Conservation (phyloP, 2,888 invertebrate species). For the Leptopilina syphax region DNA sequence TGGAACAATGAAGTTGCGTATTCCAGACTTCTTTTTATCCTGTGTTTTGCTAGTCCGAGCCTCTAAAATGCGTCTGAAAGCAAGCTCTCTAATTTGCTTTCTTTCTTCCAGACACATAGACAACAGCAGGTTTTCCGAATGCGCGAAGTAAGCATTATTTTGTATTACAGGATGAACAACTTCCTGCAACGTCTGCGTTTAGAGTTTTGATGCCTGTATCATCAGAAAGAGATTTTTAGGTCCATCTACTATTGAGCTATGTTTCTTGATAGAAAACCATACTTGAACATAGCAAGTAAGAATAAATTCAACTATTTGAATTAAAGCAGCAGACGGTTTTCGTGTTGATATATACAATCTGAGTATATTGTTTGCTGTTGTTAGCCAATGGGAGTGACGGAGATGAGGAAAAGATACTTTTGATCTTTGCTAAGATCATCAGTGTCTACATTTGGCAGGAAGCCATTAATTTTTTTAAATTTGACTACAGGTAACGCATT, state of each 20-base stretch:
- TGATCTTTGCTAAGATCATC: conserved; percentile 41
- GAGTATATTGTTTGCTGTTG: conserved; percentile 41
- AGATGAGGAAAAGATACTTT: conserved; percentile 40
- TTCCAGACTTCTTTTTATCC: background rate
- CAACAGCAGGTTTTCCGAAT: conserved; percentile 44
- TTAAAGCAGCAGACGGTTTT: conserved; percentile 35
- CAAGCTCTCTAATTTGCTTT: conserved; percentile 40
- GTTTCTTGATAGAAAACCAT: conserved; percentile 46
- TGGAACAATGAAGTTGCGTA: conserved; percentile 28
- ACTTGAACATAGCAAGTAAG: conserved; percentile 45
- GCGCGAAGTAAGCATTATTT: conserved; percentile 44
- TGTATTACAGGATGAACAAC: conserved; percentile 45
- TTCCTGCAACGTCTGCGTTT: conserved; percentile 44
- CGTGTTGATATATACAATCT: conserved; percentile 40
- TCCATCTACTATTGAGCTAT: conserved; percentile 40
- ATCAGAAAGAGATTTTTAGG: conserved; percentile 29
- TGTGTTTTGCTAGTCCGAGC: background rate
- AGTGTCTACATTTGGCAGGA: conserved; percentile 24
- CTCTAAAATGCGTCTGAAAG: conserved; percentile 14
- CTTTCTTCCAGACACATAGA: conserved; percentile 43
- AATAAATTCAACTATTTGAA: conserved; percentile 40
- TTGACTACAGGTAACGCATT: conserved; percentile 2
- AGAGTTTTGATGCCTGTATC: conserved; percentile 26
- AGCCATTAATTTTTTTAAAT: conserved; percentile 3
- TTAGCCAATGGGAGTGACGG: conserved; percentile 41